Percentiles rank a stretch among this genome's conserved stretches.
phyloP scores from a whole-genome alignment of 2,113 vertebrate genomes.

The Paradoxurus hermaphroditus region DNA sequence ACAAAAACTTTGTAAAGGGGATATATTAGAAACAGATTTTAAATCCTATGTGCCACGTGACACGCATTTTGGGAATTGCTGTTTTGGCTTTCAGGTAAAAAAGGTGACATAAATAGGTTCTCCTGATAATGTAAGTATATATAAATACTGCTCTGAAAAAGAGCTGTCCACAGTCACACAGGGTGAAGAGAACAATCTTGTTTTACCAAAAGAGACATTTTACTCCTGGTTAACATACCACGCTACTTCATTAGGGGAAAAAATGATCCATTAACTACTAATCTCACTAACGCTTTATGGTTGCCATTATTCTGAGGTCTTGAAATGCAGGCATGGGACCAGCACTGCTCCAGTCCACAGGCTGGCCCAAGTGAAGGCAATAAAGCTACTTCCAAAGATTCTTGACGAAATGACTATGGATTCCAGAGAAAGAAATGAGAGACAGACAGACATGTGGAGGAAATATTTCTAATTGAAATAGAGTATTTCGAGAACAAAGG shows the following conservation, averaged over 20 bases:
- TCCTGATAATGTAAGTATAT: not conserved
- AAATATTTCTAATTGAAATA: not conserved
- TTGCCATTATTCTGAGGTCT: not conserved
- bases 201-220: not conserved
- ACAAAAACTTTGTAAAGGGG: not conserved
- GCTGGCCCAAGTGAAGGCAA: not conserved
- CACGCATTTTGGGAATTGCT: slow-evolving; percentile 16
- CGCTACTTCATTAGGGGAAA: not conserved
- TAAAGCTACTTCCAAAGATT: not conserved
- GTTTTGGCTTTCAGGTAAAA: not conserved
- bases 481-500: not conserved
- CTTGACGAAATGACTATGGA: not conserved
- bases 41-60: not conserved
- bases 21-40: slow-evolving; percentile 50
- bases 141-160: not conserved
- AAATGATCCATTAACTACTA: not conserved
- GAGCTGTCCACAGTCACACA: not conserved
- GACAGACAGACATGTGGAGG: not conserved
- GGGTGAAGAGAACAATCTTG: not conserved
- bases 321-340: not conserved
- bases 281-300: not conserved
- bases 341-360: not conserved
- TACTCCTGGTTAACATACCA: not conserved
- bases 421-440: slow-evolving; percentile 3
- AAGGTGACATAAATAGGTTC: not conserved